phyloP scores from a whole-genome alignment of 1,140 invertebrate species.

The Tetraneura akinire region DNA sequence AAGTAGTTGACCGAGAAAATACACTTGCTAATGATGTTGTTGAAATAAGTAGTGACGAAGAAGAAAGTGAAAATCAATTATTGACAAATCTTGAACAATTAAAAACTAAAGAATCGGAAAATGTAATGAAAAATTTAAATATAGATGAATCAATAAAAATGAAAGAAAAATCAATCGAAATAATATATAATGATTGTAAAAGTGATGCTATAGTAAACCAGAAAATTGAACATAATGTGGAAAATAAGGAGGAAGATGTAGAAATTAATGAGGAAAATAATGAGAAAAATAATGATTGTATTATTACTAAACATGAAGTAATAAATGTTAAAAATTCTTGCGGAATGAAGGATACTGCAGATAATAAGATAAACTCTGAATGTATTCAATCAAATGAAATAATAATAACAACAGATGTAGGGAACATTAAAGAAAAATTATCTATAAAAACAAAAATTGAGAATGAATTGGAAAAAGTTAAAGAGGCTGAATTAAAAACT shows the following conservation, averaged over 20 bases:
- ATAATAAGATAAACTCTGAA: not conserved
- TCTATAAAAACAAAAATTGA: too few relatives aligned
- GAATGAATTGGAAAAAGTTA: not conserved
- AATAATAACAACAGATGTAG: not conserved
- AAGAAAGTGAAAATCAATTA: not conserved
- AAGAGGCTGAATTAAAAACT: not conserved
- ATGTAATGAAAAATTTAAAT: too few relatives aligned
- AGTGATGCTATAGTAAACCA: too few relatives aligned
- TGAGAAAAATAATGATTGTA: too few relatives aligned
- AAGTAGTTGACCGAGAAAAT: not conserved
- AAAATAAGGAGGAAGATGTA: too few relatives aligned
- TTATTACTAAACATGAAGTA: not conserved
- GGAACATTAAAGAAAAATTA: too few relatives aligned
- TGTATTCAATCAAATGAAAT: not conserved
- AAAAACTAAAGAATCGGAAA: too few relatives aligned
- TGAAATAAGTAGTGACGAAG: conserved; percentile 43
- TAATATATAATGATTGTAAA: too few relatives aligned
- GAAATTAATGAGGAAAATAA: too few relatives aligned
- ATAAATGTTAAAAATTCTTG: not conserved
- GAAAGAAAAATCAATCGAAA: not conserved
- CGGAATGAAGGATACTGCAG: not conserved
- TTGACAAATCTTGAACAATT: too few relatives aligned
- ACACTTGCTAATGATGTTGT: not conserved
- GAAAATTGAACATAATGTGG: too few relatives aligned
- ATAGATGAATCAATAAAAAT: not conserved